Evolutionary conservation across 1,140 invertebrate species (phyloP), one percentile per base, ranked within the genome.

Genomic region (Drosophila insularis): DNA sequence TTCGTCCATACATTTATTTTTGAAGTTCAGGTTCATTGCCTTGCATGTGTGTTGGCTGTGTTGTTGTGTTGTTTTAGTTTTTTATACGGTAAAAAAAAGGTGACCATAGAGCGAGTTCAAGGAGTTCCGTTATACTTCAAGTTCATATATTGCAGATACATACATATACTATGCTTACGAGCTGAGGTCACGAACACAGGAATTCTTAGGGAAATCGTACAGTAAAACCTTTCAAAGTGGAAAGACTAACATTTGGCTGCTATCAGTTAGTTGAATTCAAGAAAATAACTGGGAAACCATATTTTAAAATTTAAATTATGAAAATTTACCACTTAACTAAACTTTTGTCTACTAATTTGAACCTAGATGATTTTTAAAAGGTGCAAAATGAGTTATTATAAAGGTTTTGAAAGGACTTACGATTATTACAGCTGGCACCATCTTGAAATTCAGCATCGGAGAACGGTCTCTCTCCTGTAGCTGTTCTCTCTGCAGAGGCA

Each of bases 21-120:
- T 81, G 71, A 89, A 89, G 80, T 84, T 89, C 77, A 89, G 74
- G 85, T 89, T 89, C 78, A 84, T 78, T 89, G 84, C 76, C 84
- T 89, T 84, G 80, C 77, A 80, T 81, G 80, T 81, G 80, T 86
- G 68, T 46, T 54, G 62, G 66, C 40, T 27, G 27, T 0, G 89
- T 85, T 78, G 80, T 78, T 89, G 68, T 66, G 58, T 19, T 14
- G 66, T 70, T 78, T 70, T 78, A 68, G 70, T 61, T 35, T 4
- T 35, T 35, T 35, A 64, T 17, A 46, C 43, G 43, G 14, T 19
- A 62, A 56, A 75, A 67, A 53, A 21, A 64, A n/a, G 40, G 35
- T 58, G 55, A 17, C 55, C 19, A 35, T 35, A 13, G 55, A 35
- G 14, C 50, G 23, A 63, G 27, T 59, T 63, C 39, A 75, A 37